Base-by-base conservation (phyloP, 2,797 vertebrate species). In the Poecilia picta region DNA sequence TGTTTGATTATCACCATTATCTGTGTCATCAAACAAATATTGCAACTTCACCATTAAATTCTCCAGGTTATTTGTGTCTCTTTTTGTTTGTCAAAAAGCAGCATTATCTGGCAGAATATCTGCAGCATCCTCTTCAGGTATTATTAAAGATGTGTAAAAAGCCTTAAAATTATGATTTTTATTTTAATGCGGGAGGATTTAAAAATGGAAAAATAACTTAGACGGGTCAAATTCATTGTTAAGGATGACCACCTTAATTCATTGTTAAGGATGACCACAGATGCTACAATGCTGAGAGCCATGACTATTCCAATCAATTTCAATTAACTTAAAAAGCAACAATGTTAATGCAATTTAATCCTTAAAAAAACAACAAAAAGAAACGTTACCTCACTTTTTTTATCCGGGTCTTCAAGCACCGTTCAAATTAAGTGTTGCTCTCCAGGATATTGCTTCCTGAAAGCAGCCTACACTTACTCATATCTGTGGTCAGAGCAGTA, bases 1-100 rank as follows among this genome's bases (percentile, higher is more conserved):
- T 86, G 80, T 51, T 76, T 72, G 53, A 41, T 66, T 84, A 25
- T 79, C 68, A 80, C 47, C 66, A 55, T 75, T 39, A 53, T 87
- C 46, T 71, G 59, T 36, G 77, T 53, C 74, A 8, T 59, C 72
- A 33, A 74, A 72, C 55, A n/a, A 51, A 80, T 79, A 71, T 45
- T 76, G 72, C 77, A 12, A 41, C 55, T 59, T 82, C 45, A 43
- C 41, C 70, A 72, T 46, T 18, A 53, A 85, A 74, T 51, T 74
- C 23, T 75, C 77, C 2, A 13, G 31, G 51, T 2, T 2, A 51
- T 59, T 51, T 41, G 76, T 62, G 77, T 41, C 55, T 73, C 31
- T 39, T 85, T 57, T 33, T 33, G 3, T 33, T 33, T 8, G 16
- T 80, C 36, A 68, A 51, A 75, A 12, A 72, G 66, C 47, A 47